Percentiles rank a stretch among this genome's conserved stretches.
phyloP scores from a whole-genome alignment of 2,113 vertebrate species.

The Cercopithecus mona region DNA sequence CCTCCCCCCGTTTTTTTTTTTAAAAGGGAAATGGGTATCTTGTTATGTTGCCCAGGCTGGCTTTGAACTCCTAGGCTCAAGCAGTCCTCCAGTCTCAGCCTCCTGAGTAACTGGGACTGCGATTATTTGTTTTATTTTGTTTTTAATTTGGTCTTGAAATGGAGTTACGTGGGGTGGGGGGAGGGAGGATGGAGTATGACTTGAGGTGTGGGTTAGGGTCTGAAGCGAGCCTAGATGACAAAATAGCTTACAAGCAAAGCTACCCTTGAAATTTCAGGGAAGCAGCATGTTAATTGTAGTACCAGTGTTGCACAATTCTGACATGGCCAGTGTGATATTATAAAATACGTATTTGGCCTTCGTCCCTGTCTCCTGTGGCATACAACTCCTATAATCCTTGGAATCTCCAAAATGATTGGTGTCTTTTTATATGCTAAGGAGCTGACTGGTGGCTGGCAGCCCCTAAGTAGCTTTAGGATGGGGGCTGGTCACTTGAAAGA shows the following conservation, averaged over 20 bases:
- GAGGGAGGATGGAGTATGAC: not conserved
- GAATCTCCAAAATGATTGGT: not conserved
- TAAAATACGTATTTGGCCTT: not conserved
- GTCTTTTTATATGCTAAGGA: not conserved
- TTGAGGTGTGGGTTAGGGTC: not conserved
- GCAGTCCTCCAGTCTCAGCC: not conserved
- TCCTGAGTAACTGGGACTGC: not conserved
- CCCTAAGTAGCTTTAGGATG: not conserved
- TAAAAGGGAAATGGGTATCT: not conserved
- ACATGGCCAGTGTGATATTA: not conserved
- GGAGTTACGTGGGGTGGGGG: not conserved
- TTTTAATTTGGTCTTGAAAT: not conserved
- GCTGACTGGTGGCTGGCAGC: not conserved
- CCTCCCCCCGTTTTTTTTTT: not conserved
- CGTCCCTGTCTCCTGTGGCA: not conserved
- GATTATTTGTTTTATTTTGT: not conserved
- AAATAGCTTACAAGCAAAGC: slow-evolving; percentile 3
- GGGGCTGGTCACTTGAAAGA: not conserved
- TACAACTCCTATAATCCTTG: not conserved
- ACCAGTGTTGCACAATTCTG: not conserved
- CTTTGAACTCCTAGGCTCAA: not conserved
- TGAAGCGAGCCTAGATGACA: not conserved
- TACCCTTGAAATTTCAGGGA: not conserved
- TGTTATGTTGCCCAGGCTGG: not conserved
- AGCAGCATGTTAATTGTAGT: not conserved